Evolutionary conservation across 2,888 invertebrate genomes (phyloP), one percentile per base, ranked within the genome.

Genomic region (Gymnocheta viridis): DNA sequence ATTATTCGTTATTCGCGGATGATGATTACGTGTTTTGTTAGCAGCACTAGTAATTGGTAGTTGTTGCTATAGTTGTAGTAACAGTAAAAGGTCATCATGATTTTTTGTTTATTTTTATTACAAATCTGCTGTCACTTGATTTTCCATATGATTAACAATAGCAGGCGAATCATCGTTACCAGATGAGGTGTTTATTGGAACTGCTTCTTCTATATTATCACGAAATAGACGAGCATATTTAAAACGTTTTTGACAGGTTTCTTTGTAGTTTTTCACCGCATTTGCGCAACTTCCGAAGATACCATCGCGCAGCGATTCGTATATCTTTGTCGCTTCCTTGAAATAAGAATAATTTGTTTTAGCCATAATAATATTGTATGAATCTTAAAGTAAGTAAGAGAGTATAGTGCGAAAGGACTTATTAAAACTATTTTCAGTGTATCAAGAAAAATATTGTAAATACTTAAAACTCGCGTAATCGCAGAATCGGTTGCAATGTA

Each of bases 301-400:
- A 70, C 97, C 97, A 86, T 94, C 94, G 86, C 94, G 94, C 88
- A 98, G 93, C 86, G 96, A 95, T 86, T 95, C 95, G 87, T 97
- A 93, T 80, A 97, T 95, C 88, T 95, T 95, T 86, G 95, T 94
- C 93, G 97, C 98, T 89, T 94, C 96, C 96, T 97, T 93, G n/a
- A 94, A 92, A 80, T 5, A 27, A 35, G 14, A 4, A 73, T 19
- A 19, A 2, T 47, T 47, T 47, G 1, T 47, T 47, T 7, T 4
- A 47, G 17, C 44, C 17, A 17, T 47, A 6, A 19, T 22, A 62
- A 7, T 9, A 51, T 51, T 24, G 12, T 12, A 14, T 5, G 5
- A 22, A 22, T 22, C 2, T 51, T 27, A 51, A 51, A 41, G 2
- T n/a, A 44, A 32, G 7, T 32, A 4, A 32, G 7, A 32, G 32